Base-by-base conservation (phyloP, 23 tunicate genomes). In the Styela plicata region DNA sequence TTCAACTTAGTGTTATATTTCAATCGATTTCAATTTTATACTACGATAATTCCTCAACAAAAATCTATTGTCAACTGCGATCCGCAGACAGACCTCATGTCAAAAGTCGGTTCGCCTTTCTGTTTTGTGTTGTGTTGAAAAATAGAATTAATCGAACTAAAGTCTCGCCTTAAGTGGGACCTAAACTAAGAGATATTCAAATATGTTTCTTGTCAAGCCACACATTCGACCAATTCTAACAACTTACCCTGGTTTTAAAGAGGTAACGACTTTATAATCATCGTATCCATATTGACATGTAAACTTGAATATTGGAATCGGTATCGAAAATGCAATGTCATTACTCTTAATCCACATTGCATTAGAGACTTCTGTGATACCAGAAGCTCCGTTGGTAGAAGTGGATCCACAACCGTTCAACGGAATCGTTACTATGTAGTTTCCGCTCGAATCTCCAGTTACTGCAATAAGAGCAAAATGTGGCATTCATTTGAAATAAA, bases 231-330 rank as follows among this genome's bases (percentile, higher is more conserved):
- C n/a, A n/a, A n/a, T n/a, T n/a, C n/a, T n/a, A 44, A 44, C 13
- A 7, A 44, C 57, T 22, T 67, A 67, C 71, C 1, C 31, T 13
- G 71, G 71, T 1, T 67, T 67, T 29, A 67, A 67, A 16, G 71
- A 27, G 22, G 71, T 25, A 67, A 67, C 24, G n/a, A 67, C 31
- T 67, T 29, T 27, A 22, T 67, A 67, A 16, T 67, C 71, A 24
- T 1, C 22, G 16, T 18, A 27, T 16, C 24, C 31, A 24, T 67
- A 67, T 27, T 17, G 31, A 29, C 71, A 67, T 18, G 31, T 27
- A 24, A 67, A 67, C 17, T 29, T 27, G 31, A 67, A 67, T 19
- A 67, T 25, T 16, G 71, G 71, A 67, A 67, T 67, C 31, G 71
- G 71, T 16, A 67, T 0, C n/a, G n/a, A 13, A 67, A 67, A 67